Conservation (phyloP, 2,113 vertebrate species). For the Psammodynastes pulverulentus region DNA sequence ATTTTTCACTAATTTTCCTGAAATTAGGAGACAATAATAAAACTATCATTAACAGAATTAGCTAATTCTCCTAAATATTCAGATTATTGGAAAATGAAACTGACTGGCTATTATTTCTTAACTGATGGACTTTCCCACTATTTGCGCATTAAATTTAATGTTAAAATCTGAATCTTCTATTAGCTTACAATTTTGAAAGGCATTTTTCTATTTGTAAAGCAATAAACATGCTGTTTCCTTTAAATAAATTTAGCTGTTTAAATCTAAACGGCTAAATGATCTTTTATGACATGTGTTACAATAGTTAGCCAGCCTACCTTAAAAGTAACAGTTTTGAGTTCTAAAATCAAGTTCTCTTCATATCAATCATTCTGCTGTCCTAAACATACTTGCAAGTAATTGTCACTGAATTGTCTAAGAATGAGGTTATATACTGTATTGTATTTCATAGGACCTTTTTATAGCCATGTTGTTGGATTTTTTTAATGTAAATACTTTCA, state of each 20-base stretch:
- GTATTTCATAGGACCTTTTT: background rate
- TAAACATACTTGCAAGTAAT: background rate
- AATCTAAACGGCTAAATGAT: background rate
- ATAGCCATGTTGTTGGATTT: background rate
- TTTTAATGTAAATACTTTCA: background rate
- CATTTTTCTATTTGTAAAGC: background rate
- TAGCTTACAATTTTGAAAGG: background rate
- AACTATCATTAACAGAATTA: background rate
- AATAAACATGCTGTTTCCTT: background rate
- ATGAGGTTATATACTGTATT: background rate
- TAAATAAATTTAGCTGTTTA: background rate
- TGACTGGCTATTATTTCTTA: background rate
- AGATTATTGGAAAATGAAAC: background rate
- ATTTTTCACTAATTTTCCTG: background rate
- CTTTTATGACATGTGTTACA: background rate
- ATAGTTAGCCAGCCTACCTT: background rate
- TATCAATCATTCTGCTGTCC: background rate
- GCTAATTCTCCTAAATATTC: background rate
- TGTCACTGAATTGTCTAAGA: background rate
- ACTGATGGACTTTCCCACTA: background rate
- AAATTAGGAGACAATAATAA: background rate
- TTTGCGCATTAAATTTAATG: background rate
- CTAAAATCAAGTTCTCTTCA: background rate
- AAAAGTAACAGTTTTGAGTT: background rate
- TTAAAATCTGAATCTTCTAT: background rate